A percentile compares a stretch with the other conserved stretches of the same genome.
Conservation (phyloP, 1,140 invertebrate species). For the Ceratina calcarata region DNA sequence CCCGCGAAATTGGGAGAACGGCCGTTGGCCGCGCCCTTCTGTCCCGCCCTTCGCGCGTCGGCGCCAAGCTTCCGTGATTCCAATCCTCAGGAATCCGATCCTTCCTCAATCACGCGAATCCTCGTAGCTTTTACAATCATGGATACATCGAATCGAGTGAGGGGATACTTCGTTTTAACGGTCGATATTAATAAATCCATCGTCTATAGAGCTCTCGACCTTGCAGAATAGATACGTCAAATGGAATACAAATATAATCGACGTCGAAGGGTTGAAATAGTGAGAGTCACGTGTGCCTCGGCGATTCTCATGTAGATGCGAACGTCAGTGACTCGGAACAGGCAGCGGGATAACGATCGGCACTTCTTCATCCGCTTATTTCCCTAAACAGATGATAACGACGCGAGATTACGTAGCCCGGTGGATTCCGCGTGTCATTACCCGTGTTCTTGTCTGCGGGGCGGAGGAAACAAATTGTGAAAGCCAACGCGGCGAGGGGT, state of each 20-base stretch:
- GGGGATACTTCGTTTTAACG: too few species aligned
- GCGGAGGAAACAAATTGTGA: conserved; percentile 54
- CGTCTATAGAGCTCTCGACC: too few species aligned
- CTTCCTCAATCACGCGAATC: too few species aligned
- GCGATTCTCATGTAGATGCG: not conserved
- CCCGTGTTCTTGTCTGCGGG: conserved; percentile 22
- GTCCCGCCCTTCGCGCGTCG: conserved; percentile 69
- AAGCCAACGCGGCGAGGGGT: conserved; percentile 37
- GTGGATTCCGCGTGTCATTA: conserved; percentile 38
- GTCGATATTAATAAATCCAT: too few species aligned
- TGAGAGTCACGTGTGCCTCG: not conserved
- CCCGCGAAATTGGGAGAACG: conserved; percentile 74
- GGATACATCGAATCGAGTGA: too few species aligned
- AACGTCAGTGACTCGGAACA: not conserved
- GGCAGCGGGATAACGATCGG: conserved; percentile 21
- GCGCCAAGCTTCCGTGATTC: conserved; percentile 63
- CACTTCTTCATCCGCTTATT: not conserved
- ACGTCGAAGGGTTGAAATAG: too few species aligned
- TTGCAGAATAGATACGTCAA: too few species aligned
- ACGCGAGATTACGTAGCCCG: not conserved
- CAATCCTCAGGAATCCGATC: not conserved
- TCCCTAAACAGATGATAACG: conserved; percentile 9
- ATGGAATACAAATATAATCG: too few species aligned
- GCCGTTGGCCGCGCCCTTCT: conserved; percentile 68
- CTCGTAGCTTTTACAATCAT: too few species aligned